Percentiles rank a stretch among this genome's conserved stretches.
Conservation (phyloP, 2,888 invertebrate species). For the Mythimna lalbum region DNA sequence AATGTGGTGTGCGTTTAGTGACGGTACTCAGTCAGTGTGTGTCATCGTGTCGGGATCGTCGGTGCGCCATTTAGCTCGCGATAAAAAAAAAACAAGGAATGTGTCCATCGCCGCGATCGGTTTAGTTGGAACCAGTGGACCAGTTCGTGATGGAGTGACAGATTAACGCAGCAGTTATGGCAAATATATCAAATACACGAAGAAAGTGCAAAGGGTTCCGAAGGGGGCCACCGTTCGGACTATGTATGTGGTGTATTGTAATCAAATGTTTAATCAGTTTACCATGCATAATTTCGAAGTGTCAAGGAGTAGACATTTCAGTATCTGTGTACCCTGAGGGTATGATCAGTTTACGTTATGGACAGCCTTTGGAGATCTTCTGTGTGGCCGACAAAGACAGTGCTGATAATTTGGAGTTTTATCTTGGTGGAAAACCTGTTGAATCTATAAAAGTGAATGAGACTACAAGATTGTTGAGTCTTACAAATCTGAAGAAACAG, state of each 20-base stretch:
- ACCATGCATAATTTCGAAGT: constrained; percentile 80
- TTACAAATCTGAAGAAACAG: constrained; percentile 89
- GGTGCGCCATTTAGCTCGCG: constrained; percentile 86
- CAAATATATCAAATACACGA: constrained; percentile 73
- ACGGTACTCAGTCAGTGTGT: constrained; percentile 80
- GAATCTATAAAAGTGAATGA: constrained; percentile 90
- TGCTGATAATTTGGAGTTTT: constrained; percentile 86
- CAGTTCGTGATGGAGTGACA: constrained; percentile 83
- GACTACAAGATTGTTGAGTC: constrained; percentile 91
- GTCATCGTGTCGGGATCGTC: constrained; percentile 84
- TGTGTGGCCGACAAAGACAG: constrained; percentile 90
- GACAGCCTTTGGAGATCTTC: constrained; percentile 91
- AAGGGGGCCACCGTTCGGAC: constrained; percentile 76
- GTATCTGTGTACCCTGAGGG: constrained; percentile 89
- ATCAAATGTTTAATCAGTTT: constrained; percentile 80
- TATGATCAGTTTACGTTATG: constrained; percentile 90
- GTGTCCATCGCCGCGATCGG: constrained; percentile 76
- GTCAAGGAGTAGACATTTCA: constrained; percentile 76
- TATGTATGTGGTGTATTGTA: constrained; percentile 83
- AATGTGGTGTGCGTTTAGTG: constrained; percentile 72
- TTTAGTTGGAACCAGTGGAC: constrained; percentile 73
- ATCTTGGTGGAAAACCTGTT: constrained; percentile 63
- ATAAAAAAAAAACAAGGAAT: constrained; percentile 81
- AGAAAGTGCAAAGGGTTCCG: constrained; percentile 78
- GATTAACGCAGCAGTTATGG: constrained; percentile 78